phyloP scores from a whole-genome alignment of 1,140 invertebrate genomes.

The Steinernema khuongi region DNA sequence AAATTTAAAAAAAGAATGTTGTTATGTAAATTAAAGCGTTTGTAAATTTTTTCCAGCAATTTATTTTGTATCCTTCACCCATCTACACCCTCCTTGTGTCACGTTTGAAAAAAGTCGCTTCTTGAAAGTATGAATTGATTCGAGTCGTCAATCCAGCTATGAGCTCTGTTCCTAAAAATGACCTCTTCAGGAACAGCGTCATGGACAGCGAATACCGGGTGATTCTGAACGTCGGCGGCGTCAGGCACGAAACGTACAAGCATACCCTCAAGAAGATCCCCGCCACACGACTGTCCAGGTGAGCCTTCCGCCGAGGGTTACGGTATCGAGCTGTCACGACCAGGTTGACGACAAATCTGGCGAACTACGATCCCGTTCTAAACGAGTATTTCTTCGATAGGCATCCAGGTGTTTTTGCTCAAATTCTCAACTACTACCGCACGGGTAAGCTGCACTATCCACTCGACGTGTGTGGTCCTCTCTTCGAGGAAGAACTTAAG shows the following conservation, averaged over 20 bases:
- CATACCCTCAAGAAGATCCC: slow-evolving; percentile 87
- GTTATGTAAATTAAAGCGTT: no score
- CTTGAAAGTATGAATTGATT: no score
- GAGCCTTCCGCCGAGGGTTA: background rate
- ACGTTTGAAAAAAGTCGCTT: no score
- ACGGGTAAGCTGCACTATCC: slow-evolving; percentile 77
- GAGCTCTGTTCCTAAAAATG: background rate
- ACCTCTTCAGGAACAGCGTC: slow-evolving; percentile 32
- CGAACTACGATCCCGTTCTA: slow-evolving; percentile 88
- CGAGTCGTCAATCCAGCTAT: no score
- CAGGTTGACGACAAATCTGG: slow-evolving; percentile 77
- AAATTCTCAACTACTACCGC: slow-evolving; percentile 80
- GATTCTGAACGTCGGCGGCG: slow-evolving; percentile 93
- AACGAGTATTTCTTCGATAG: slow-evolving; percentile 99
- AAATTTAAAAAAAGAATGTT: slow-evolving; percentile 7
- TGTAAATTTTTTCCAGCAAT: background rate
- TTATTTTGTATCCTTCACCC: background rate
- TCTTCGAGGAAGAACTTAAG: slow-evolving; percentile 84
- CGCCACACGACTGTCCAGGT: slow-evolving; percentile 74
- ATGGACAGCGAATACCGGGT: slow-evolving; percentile 76
- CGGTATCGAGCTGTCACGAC: slow-evolving; percentile 21
- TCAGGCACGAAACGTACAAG: slow-evolving; percentile 93
- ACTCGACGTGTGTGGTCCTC: slow-evolving; percentile 65
- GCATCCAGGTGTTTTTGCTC: slow-evolving; percentile 93
- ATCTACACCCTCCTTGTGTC: no score